Base-by-base conservation (phyloP, 2,797 vertebrate species). In the Choloepus didactylus region DNA sequence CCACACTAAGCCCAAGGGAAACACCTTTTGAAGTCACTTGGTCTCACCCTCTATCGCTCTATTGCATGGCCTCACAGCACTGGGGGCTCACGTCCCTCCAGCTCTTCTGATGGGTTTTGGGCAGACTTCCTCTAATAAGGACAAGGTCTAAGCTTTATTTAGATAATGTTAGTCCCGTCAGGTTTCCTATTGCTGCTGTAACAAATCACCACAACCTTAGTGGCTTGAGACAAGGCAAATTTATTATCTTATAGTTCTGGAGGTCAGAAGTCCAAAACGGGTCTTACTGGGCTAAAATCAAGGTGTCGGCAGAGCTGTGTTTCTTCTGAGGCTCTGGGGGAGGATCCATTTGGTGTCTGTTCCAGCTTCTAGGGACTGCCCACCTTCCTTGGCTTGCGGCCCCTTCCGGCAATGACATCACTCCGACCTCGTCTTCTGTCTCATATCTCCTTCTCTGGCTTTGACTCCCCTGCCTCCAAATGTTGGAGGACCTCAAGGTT, bases 401-500 rank as follows among this genome's bases (percentile, higher is more conserved):
- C 4, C 3, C 16, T 51, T 85, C 66, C 21, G 66, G 44, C 23
- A 5, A 7, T 49, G 16, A 19, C 16, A 6, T 35, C 23, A 1
- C 35, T 38, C 16, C 44, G 38, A 38, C 38, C 49, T 67, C 31
- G 49, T 80, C 19, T 38, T 82, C 9, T 87, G 31, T 66, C 29
- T 89, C n/a, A 6, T 6, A 0, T 73, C 56, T 64, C 10, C 29
- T n/a, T 64, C 9, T 75, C 38, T 35, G 75, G 1, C 4, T 72
- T 27, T 66, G 41, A 46, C 31, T 79, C 9, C 49, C 31, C 38
- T 3, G 2, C 27, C 8, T 41, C 62, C 38, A 56, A 87, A 92
- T 35, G 35, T 73, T 27, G 49, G 21, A 87, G 15, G 38, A 3
- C n/a, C n/a, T 69, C 87, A 64, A 89, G 67, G 90, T 93, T n/a